phyloP scores from a whole-genome alignment of 2,888 invertebrate genomes.

The Dicroscelio sp. region DNA sequence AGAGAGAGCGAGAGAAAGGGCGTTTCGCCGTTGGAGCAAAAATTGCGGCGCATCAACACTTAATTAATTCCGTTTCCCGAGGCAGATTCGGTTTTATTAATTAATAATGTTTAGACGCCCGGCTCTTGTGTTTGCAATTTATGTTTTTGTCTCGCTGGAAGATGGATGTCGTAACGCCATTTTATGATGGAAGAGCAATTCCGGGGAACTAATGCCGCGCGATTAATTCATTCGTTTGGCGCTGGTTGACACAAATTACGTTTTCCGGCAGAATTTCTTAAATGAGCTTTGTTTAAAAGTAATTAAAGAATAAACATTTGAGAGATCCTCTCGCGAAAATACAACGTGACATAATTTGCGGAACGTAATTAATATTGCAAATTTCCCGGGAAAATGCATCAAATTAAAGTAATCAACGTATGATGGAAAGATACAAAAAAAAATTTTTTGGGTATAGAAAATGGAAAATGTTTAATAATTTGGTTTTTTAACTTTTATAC shows the following conservation, averaged over 20 bases:
- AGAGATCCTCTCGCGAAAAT: neutral
- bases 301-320: slow-evolving; percentile 53
- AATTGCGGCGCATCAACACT: slow-evolving; percentile 65
- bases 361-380: neutral
- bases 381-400: too few species aligned
- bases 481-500: too few species aligned
- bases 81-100: slow-evolving; percentile 55
- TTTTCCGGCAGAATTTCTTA: slow-evolving; percentile 46
- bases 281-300: slow-evolving; percentile 55
- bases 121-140: slow-evolving; percentile 42
- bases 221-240: slow-evolving; percentile 58
- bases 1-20: neutral
- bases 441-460: too few species aligned
- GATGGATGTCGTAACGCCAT: slow-evolving; percentile 51
- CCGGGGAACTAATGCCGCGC: slow-evolving; percentile 46
- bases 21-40: slow-evolving; percentile 30
- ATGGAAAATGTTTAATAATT: too few species aligned
- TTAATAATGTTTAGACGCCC: slow-evolving; percentile 46
- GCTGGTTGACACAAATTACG: slow-evolving; percentile 55
- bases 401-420: too few species aligned
- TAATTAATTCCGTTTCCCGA: slow-evolving; percentile 64
- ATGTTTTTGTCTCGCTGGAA: slow-evolving; percentile 56
- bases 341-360: neutral
- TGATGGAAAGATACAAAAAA: too few species aligned
- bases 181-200: slow-evolving; percentile 58